Base-by-base conservation (phyloP, 1,140 invertebrate genomes). In the Brachionus koreanus region DNA sequence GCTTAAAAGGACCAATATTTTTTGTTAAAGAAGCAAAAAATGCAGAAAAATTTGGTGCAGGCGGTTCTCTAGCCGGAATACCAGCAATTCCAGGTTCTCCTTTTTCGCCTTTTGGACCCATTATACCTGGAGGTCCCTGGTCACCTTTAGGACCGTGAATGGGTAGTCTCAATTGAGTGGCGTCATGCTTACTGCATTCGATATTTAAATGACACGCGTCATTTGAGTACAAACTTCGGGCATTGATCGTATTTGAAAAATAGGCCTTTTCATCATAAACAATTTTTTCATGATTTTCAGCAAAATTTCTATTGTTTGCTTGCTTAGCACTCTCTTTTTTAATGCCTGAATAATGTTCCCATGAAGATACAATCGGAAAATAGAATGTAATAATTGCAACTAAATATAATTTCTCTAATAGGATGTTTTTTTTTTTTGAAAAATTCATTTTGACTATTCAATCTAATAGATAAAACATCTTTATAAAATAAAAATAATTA, bases 131-230 rank as follows among this genome's bases (percentile, higher is more conserved):
- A 67, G 63, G 63, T 25, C 79, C 79, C 43, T 46, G 39, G 13
- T 65, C 57, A 49, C 79, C 79, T 42, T 82, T 82, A 35, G 79
- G 79, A 12, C 79, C 79, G 13, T 65, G 76, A 12, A 79, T 79
- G 10, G 76, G 76, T 29, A 79, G 57, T 37, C 33, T 79, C 39
- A 65, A 35, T 23, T 79, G 46, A 23, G 61, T 46, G 2, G 25
- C 16, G 23, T 74, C 37, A 13, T 74, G 16, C 25, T 43, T 65
- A 23, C 61, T 37, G 49, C 76, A 79, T 61, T 79, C 49, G 35
- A 79, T 79, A 42, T 79, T 79, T 79, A 79, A 65, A 65, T 79
- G 76, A 65, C 76, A 79, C 0, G 76, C 49, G n/a, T 79, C 76
- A 33, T 65, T 79, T 5, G 76, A 29, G 72, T 52, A 57, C n/a